Evolutionary conservation across 2,888 invertebrate species (phyloP), one percentile per base, ranked within the genome.

Genomic region (Malthinus flaveolus): DNA sequence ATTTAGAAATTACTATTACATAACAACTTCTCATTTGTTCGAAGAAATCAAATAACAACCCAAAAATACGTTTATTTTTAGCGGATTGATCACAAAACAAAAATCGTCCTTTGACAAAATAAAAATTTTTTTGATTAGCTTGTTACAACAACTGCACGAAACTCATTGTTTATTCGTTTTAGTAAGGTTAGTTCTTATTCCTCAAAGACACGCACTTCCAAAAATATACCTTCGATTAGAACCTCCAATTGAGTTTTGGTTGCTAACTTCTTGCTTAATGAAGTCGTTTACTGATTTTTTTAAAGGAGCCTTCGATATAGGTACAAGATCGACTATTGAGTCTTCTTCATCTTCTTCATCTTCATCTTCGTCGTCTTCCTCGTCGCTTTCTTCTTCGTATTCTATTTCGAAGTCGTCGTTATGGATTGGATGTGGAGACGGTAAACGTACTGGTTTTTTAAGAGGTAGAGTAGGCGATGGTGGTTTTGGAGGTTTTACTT

Each of bases 401-500:
- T 66, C 65, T 9, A 52, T 62, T 32, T 64, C 66, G 10, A 63
- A 61, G 31, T 53, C 65, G 11, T 59, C 61, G 31, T 61, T 49
- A 13, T 37, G n/a, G 42, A 59, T 59, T 5, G 59, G 59, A 44
- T 66, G 71, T 44, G 66, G 68, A 56, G 67, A 70, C 39, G 65
- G 59, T 12, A 35, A 47, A 8, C 59, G 34, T 9, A 47, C 15
- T 10, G 53, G 52, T 45, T 58, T 53, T 36, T 52, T 58, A 10
- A 39, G 7, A n/a, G 50, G 51, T 1, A 37, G 10, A 3, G 49
- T n/a, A 8, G 39, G 51, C 3, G 75, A 72, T 7, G 75, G 72
- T n/a, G 76, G 72, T 54, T 74, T 69, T 51, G 75, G 75, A 23
- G 75, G 74, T 66, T 73, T 33, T 36, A 32, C 37, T 55, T 10